Conservation (phyloP, 2,113 vertebrate genomes). For the Dicrurus megarhynchus region DNA sequence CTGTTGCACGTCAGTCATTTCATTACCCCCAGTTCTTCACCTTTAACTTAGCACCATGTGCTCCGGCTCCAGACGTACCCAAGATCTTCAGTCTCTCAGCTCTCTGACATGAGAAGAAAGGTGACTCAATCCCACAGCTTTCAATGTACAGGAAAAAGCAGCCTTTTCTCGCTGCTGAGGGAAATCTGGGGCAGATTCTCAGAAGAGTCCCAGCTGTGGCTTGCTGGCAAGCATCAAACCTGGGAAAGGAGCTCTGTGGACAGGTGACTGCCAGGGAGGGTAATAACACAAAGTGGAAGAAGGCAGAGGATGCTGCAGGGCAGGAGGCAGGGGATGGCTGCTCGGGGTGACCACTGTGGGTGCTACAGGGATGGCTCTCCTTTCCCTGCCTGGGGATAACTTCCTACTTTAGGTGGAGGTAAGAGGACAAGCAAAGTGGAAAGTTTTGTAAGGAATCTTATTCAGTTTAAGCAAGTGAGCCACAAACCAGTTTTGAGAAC, state of each 20-base stretch:
- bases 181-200: neutral
- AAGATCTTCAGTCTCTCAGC: neutral
- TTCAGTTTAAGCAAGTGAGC: neutral
- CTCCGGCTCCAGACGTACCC: neutral
- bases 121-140: neutral
- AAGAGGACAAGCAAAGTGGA: neutral
- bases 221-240: neutral
- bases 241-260: neutral
- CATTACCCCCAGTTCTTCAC: neutral
- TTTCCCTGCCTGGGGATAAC: neutral
- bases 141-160: neutral
- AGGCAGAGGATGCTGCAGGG: neutral
- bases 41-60: neutral
- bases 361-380: neutral
- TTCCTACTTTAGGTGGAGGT: neutral
- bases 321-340: neutral
- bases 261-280: neutral
- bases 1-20: neutral
- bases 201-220: neutral
- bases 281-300: neutral
- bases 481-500: neutral
- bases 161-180: neutral
- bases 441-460: neutral
- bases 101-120: neutral
- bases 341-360: rapidly evolving